Base-by-base conservation (phyloP, 1,140 invertebrate genomes). In the Drosophila miranda region DNA sequence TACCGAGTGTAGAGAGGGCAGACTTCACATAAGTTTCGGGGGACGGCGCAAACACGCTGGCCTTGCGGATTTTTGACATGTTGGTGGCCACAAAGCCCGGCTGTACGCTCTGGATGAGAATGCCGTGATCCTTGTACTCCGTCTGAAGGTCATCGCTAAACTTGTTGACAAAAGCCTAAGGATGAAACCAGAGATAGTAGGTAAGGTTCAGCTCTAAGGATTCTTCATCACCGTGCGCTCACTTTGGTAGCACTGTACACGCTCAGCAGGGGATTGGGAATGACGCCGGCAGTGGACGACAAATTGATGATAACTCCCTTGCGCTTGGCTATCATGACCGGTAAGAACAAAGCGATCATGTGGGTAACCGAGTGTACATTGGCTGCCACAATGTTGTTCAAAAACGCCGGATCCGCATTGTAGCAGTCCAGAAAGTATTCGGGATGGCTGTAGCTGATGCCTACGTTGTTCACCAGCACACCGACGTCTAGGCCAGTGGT, bases 391-490 rank as follows among this genome's bases (percentile, higher is more conserved):
- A 97, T 93, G 50, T 94, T 92, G n/a, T 90, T 77, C 38, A 92
- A 90, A 5, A 93, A 76, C 49, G 92, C 90, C 0, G 94, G 92
- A 69, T 90, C 71, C 76, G 92, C 91, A 53, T 96, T 93, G 6
- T 93, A 92, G 1, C 96, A 89, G 13, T 95, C 93, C 1, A 95
- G 91, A 89, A 97, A 97, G 78, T 96, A 95, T 84, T 97, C 96
- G 0, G 98, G 98, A 91, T 96, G 94, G 0, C 94, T 92, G 91
- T 99, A 99, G 54, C 96, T 97, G 66, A 97, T 94, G 3, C 98
- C 98, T 0, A 99, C 98, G 92, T 99, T 99, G 91, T 99, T 99
- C 5, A 99, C 94, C 8, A 99, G 92, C 14, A 98, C 95, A 1
- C 97, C 98, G 63, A 99, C 95, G 89, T 99, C 97, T 2, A 99